These are phyloP conservation scores for Glaucopsyche alexis DNA, from an alignment of 2,888 invertebrate genomes.

Conservation along the genomic window DNA sequence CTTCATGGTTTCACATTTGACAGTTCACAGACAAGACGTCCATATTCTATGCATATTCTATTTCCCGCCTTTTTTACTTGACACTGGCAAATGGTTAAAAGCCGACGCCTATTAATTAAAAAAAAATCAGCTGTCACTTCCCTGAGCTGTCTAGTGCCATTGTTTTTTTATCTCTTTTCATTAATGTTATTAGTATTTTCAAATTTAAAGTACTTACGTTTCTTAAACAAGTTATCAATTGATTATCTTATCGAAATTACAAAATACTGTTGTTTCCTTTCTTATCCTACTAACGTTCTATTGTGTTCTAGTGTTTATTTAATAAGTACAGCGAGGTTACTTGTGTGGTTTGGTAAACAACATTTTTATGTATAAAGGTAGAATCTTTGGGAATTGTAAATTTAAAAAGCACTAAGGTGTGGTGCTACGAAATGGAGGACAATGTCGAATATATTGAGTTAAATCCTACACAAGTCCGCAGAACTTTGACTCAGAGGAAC, in stretches of 20 bases:
- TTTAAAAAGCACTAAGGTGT: not conserved
- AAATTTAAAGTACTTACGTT: not conserved
- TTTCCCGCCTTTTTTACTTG: too few relatives aligned
- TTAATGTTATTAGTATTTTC: not conserved
- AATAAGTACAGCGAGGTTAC: too few relatives aligned
- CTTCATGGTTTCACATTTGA: too few relatives aligned
- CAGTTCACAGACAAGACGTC: too few relatives aligned
- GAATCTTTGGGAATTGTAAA: constrained; percentile 4
- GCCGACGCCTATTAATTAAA: too few relatives aligned
- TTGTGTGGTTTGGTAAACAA: not conserved
- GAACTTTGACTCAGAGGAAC: constrained; percentile 55
- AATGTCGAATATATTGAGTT: constrained; percentile 51
- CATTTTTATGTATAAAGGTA: not conserved
- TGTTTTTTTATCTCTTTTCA: too few relatives aligned
- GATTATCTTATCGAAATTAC: not conserved
- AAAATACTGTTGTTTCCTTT: not conserved
- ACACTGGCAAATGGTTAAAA: too few relatives aligned
- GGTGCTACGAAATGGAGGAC: constrained; percentile 43
- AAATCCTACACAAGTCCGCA: constrained; percentile 49
- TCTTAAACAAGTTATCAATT: not conserved
- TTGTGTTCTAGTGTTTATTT: not conserved
- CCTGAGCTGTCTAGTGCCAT: too few relatives aligned
- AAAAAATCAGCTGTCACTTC: too few relatives aligned
- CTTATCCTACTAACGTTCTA: not conserved
- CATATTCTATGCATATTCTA: too few relatives aligned